A percentile compares a stretch with the other conserved stretches of the same genome.
These are phyloP conservation scores for Lynx canadensis DNA, from an alignment of 2,113 vertebrate genomes.

Conservation along the genomic window DNA sequence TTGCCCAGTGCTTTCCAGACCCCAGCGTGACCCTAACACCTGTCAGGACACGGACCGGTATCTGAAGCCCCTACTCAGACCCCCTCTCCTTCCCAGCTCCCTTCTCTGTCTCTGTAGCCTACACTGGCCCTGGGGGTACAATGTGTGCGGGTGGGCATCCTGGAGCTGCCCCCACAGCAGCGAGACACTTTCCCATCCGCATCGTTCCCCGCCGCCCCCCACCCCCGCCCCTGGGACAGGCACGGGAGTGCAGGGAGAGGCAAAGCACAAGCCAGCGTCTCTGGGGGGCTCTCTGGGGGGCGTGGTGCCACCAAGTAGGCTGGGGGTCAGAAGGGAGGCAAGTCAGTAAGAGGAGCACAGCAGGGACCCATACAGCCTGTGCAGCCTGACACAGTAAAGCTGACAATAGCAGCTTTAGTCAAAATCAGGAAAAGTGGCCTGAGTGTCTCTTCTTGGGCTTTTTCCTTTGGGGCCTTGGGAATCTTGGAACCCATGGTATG, in stretches of 20 bases:
- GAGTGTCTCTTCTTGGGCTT: not conserved
- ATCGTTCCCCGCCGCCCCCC: not conserved
- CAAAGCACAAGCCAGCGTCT: not conserved
- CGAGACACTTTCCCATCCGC: not conserved
- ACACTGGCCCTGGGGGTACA: not conserved
- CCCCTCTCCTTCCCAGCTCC: not conserved
- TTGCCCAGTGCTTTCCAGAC: not conserved
- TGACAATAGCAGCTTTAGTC: no score
- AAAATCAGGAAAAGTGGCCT: not conserved
- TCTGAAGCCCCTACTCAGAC: not conserved
- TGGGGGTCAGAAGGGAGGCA: no score
- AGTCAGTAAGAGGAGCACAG: accelerated
- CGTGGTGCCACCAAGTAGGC: not conserved
- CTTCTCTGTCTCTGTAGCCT: not conserved
- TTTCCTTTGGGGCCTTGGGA: not conserved
- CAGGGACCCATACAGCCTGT: not conserved
- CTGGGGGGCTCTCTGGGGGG: not conserved
- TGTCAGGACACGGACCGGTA: not conserved
- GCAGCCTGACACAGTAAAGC: accelerated
- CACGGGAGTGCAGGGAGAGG: not conserved
- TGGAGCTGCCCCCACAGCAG: not conserved
- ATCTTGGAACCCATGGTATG: not conserved
- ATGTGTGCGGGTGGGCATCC: not conserved
- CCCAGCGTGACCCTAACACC: not conserved
- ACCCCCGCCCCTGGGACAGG: not conserved